Base-by-base conservation (phyloP, 2,888 invertebrate genomes). In the Drosophila eohydei region DNA sequence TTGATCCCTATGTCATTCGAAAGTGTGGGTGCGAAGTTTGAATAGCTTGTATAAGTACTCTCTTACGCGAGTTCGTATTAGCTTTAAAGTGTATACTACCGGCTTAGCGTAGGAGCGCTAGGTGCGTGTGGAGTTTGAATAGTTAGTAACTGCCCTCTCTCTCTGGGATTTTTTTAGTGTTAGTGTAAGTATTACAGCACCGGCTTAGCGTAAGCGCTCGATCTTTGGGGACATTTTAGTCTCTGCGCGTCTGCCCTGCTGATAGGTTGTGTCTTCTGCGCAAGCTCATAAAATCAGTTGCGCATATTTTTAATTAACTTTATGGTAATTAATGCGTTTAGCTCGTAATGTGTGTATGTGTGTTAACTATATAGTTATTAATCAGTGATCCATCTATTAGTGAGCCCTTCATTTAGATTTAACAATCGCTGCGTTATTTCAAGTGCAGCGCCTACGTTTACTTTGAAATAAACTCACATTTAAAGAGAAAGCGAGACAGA, bases 221-320 rank as follows among this genome's bases (percentile, higher is more conserved):
- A 3, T 28, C 8, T 12, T 8, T 30, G 28, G 21, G 16, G 41
- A 30, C 41, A 55, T 30, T 55, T 55, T 41, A 55, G 55, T 55
- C 41, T 12, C 30, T 32, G 41, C 30, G 30, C 16, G 41, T 12
- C 41, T 32, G 55, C 16, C 30, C 4, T 21, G 16, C 30, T 12
- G 55, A 41, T 55, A 41, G 55, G 30, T 41, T 3, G 30, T 16
- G 8, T 3, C 6, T 16, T 32, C 28, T 16, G 30, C 8, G 41
- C 30, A 7, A 12, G 7, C 0, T 11, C 1, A 16, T n/a, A n/a
- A 1, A 55, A 12, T 21, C 11, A 2, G 4, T 12, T 21, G 16
- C 3, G 11, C 16, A 21, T 1, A 21, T 3, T 50, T 6, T n/a
- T 12, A 32, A 3, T 28, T 30, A 9, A 30, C n/a, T 48, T 8